Percentiles rank a stretch among this genome's conserved stretches.
Evolutionary conservation across 2,797 vertebrate species (phyloP).

Genomic region (Anomalospiza imberbis): DNA sequence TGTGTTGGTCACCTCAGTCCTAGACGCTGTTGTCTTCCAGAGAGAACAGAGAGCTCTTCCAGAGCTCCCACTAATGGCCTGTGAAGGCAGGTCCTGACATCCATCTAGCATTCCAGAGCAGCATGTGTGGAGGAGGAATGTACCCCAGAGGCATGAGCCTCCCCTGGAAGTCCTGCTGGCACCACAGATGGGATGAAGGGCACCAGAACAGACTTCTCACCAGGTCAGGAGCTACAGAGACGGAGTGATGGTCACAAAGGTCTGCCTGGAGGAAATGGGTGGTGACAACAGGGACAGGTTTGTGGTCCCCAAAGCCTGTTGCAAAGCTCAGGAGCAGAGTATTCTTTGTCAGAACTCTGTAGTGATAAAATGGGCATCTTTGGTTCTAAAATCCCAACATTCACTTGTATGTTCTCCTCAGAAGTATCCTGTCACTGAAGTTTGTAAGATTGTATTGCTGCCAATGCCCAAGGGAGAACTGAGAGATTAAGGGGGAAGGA

Average conservation of each 20-base stretch:
- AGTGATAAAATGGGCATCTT: not conserved
- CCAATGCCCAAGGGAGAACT: not conserved
- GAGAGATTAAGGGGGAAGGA: not conserved
- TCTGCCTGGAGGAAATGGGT: not conserved
- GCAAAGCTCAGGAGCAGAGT: not conserved
- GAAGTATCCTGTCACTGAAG: not conserved
- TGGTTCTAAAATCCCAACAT: not conserved
- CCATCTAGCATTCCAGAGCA: not conserved
- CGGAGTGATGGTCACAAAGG: not conserved
- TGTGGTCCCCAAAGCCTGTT: not conserved
- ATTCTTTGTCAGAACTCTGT: not conserved
- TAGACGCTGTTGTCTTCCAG: not conserved
- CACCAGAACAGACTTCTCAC: not conserved
- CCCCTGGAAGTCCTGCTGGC: not conserved
- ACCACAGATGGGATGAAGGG: not conserved
- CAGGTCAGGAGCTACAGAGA: not conserved
- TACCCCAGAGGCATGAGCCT: not conserved
- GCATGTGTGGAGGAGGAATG: not conserved
- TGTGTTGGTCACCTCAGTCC: not conserved
- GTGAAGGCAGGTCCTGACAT: not conserved
- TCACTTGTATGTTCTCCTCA: not conserved
- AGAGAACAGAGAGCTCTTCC: not conserved
- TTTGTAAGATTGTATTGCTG: not conserved
- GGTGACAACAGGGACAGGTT: not conserved
- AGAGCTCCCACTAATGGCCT: not conserved